These are phyloP conservation scores for Eunapius fragilis DNA, from an alignment of 37 sponge, comb jelly and placozoan genomes.

Conservation along the genomic window DNA sequence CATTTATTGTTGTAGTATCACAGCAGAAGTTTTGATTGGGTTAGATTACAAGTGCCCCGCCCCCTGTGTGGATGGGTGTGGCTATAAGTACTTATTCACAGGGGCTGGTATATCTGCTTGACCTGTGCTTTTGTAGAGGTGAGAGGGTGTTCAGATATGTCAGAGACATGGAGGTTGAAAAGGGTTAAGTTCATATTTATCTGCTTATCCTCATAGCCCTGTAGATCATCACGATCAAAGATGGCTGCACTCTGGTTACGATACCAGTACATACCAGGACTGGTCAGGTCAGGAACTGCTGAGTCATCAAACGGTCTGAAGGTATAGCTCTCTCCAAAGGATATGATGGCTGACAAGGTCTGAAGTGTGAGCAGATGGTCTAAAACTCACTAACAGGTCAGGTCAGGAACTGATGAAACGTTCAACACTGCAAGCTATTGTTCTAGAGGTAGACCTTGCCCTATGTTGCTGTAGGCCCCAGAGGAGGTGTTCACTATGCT, in stretches of 20 bases:
- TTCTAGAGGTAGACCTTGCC: slow-evolving; percentile 73
- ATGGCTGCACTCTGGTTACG: slow-evolving; percentile 37
- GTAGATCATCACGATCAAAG: slow-evolving; percentile 79
- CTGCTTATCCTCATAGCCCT: slow-evolving; percentile 21
- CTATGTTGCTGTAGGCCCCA: slow-evolving; percentile 35
- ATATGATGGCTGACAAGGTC: slow-evolving; percentile 56
- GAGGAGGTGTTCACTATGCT: slow-evolving; percentile 2
- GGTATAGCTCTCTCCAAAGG: slow-evolving; percentile 6
- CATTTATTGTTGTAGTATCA: too few species aligned
- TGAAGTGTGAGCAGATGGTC: slow-evolving; percentile 76
- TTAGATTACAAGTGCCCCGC: too few species aligned
- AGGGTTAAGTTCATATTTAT: slow-evolving; percentile 54
- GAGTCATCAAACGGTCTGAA: slow-evolving; percentile 74
- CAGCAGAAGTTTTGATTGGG: too few species aligned
- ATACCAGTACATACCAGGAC: slow-evolving; percentile 47
- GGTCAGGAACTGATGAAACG: slow-evolving; percentile 31
- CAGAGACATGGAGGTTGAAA: slow-evolving; percentile 44
- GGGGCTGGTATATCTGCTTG: too few species aligned
- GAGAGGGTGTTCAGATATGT: slow-evolving; percentile 68
- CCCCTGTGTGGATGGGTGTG: too few species aligned
- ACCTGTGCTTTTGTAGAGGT: slow-evolving; percentile 21
- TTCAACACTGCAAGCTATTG: slow-evolving; percentile 67
- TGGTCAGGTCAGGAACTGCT: neutral
- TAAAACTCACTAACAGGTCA: slow-evolving; percentile 52
- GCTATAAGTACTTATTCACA: too few species aligned